These are phyloP conservation scores for Agrotis ipsilon DNA, from an alignment of 2,888 invertebrate species.

Conservation along the genomic window DNA sequence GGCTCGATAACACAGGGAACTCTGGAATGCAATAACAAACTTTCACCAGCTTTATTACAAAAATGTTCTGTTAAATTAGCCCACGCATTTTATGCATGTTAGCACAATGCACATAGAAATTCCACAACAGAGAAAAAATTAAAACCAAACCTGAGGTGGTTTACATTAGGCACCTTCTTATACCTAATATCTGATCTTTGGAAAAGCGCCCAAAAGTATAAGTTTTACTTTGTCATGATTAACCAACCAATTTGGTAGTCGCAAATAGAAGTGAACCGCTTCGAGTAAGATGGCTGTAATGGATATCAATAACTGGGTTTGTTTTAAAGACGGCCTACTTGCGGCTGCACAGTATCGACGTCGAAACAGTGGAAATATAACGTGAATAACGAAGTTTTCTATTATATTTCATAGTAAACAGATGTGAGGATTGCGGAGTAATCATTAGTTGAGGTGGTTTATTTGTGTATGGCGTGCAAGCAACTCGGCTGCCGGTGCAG, in stretches of 20 bases:
- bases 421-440: constrained; percentile 70
- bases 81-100: too few species aligned
- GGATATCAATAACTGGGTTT: neutral
- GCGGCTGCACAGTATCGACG: constrained; percentile 5
- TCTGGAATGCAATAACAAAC: too few species aligned
- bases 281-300: neutral
- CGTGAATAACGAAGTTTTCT: constrained; percentile 47
- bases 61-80: too few species aligned
- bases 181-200: neutral
- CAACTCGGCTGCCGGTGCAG: constrained; percentile 56
- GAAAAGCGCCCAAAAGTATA: neutral
- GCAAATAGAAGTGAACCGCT: neutral
- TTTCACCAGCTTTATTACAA: too few species aligned
- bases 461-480: constrained; percentile 73
- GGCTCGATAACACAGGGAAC: too few species aligned
- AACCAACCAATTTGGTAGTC: neutral
- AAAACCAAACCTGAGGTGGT: neutral
- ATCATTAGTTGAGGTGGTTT: constrained; percentile 76
- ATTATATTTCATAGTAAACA: constrained; percentile 71
- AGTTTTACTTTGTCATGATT: neutral
- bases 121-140: neutral
- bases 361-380: constrained; percentile 12
- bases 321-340: neutral
- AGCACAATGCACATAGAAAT: too few species aligned
- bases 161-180: too few species aligned